Conservation (phyloP, 2,888 invertebrate species). For the Conomelus anceps region DNA sequence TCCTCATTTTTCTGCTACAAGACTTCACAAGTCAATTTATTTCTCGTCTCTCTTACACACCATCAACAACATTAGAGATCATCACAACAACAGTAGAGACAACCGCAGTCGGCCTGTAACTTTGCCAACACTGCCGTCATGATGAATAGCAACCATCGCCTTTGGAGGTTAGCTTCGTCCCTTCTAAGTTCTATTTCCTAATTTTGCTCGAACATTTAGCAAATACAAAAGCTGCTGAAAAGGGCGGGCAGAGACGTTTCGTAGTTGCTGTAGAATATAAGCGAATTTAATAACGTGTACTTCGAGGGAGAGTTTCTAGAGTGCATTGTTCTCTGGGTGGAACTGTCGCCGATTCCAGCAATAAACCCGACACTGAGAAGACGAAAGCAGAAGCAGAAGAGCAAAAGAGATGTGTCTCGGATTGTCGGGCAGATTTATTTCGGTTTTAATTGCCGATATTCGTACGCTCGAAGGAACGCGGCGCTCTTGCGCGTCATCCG, state of each 20-base stretch:
- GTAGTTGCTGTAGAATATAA: not conserved
- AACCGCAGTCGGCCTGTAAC: not conserved
- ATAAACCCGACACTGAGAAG: not conserved
- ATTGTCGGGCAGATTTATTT: not conserved
- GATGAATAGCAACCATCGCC: not conserved
- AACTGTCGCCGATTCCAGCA: not conserved
- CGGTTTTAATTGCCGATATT: slow-evolving; percentile 7
- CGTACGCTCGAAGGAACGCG: not conserved
- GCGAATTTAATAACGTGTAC: not conserved
- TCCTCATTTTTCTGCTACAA: too few relatives aligned
- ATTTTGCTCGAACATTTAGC: not conserved
- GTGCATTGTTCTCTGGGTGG: not conserved
- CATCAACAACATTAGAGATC: too few relatives aligned
- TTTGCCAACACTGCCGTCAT: not conserved
- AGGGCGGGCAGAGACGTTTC: not conserved
- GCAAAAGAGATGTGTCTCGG: not conserved
- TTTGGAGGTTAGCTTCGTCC: not conserved
- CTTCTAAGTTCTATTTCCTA: not conserved
- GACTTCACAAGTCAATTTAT: too few relatives aligned
- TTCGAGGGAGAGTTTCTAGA: not conserved
- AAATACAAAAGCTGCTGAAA: not conserved
- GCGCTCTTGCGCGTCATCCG: not conserved
- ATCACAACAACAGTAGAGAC: too few relatives aligned
- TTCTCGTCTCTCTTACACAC: too few relatives aligned
- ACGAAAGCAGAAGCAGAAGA: not conserved